These are phyloP conservation scores for Drosophila percnosoma DNA, from an alignment of 2,888 invertebrate genomes.

Conservation along the genomic window DNA sequence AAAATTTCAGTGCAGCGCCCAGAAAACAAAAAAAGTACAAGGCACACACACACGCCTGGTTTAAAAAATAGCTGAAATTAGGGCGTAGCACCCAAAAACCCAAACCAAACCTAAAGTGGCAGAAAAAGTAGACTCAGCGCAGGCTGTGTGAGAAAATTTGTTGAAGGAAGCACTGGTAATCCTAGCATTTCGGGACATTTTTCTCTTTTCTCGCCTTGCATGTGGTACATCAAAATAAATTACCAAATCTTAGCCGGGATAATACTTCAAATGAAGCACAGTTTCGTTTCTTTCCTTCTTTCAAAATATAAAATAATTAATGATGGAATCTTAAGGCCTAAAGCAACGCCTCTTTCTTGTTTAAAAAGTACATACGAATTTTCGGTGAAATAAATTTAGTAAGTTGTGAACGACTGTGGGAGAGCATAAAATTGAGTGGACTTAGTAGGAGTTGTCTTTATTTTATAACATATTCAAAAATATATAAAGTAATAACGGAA, in stretches of 20 bases:
- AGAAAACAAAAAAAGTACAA: neutral
- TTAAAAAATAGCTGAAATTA: conserved; percentile 63
- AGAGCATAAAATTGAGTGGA: neutral
- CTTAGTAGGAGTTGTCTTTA: neutral
- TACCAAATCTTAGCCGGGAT: conserved; percentile 66
- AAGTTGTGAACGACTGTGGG: conserved; percentile 18
- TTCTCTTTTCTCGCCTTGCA: conserved; percentile 55
- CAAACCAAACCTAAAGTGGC: conserved; percentile 13
- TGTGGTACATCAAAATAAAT: conserved; percentile 74
- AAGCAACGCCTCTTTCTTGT: conserved; percentile 44
- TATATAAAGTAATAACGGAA: neutral
- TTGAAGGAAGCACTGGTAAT: conserved; percentile 55
- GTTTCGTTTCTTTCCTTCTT: conserved; percentile 1
- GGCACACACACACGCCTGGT: conserved; percentile 11
- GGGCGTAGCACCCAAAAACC: conserved; percentile 44
- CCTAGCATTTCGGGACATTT: conserved; percentile 40
- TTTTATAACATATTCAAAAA: neutral
- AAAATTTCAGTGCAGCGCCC: conserved; percentile 53
- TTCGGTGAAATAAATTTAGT: conserved; percentile 26
- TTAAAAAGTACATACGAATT: conserved; percentile 1
- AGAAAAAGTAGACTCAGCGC: conserved; percentile 5
- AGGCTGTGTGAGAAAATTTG: conserved; percentile 71
- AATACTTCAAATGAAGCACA: conserved; percentile 37
- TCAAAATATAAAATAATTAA: conserved; percentile 49
- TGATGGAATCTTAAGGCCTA: conserved; percentile 36